These are phyloP conservation scores for Mesocricetus auratus DNA, from an alignment of 2,113 vertebrate species.

Conservation along the genomic window DNA sequence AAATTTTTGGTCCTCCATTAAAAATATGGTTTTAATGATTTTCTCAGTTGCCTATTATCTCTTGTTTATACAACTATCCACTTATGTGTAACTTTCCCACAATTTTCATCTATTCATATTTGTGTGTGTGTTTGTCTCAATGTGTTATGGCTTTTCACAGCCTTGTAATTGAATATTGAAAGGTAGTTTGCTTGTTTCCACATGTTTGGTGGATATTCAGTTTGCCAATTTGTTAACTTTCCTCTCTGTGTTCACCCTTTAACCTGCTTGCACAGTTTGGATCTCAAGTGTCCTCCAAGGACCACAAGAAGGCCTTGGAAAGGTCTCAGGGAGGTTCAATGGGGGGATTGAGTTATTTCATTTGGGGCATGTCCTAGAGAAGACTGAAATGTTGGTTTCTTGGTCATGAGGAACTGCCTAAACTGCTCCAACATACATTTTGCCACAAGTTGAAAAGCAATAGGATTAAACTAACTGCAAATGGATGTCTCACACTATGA, in stretches of 20 bases:
- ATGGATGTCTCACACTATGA: neutral
- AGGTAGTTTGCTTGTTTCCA: neutral
- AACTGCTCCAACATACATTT: neutral
- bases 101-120: neutral
- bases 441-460: neutral
- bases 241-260: neutral
- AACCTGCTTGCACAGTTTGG: neutral
- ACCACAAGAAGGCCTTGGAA: neutral
- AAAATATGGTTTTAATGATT: neutral
- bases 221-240: neutral
- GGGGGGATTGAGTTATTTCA: neutral
- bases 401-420: neutral
- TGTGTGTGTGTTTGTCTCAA: neutral
- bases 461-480: neutral
- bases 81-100: neutral
- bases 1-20: neutral
- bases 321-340: too few relatives aligned
- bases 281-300: neutral
- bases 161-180: neutral
- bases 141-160: neutral
- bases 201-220: neutral
- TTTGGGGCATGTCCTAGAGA: neutral
- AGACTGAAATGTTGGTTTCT: neutral
- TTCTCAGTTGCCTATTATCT: neutral
- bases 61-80: neutral